Percentiles rank a stretch among this genome's conserved stretches.
Evolutionary conservation across 1,140 invertebrate genomes (phyloP).

Genomic region (Galleria mellonella): DNA sequence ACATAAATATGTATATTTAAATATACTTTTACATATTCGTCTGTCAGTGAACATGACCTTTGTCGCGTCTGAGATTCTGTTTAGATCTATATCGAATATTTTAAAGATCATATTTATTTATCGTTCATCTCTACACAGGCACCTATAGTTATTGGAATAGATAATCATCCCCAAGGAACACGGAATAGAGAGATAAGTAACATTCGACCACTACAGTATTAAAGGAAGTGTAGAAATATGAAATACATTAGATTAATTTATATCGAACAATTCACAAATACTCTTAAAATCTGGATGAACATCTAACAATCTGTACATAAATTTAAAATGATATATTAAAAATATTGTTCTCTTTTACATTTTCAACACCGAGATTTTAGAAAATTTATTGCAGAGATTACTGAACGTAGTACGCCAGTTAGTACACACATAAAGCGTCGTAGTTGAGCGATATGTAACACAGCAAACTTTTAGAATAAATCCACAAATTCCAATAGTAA

Average conservation of each 20-base stretch:
- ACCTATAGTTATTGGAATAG: background rate
- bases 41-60: background rate
- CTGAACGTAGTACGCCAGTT: background rate
- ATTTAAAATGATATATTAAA: constrained; percentile 56
- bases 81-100: constrained; percentile 1
- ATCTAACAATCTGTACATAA: constrained; percentile 45
- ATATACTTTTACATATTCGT: no score
- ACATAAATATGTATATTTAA: background rate
- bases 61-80: constrained; percentile 3
- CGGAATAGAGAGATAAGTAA: no score
- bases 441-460: background rate
- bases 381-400: constrained; percentile 10
- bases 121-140: background rate
- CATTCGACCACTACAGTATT: no score
- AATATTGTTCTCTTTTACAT: constrained; percentile 43
- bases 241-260: background rate
- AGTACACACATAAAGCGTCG: background rate
- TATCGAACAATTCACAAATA: constrained; percentile 18
- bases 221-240: background rate
- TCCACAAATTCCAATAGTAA: no score
- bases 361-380: constrained; percentile 10
- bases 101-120: constrained; percentile 2
- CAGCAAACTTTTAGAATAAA: no score
- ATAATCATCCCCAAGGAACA: no score
- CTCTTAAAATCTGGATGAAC: constrained; percentile 42